phyloP scores from a whole-genome alignment of 1,140 invertebrate genomes.

The Eciton burchellii region DNA sequence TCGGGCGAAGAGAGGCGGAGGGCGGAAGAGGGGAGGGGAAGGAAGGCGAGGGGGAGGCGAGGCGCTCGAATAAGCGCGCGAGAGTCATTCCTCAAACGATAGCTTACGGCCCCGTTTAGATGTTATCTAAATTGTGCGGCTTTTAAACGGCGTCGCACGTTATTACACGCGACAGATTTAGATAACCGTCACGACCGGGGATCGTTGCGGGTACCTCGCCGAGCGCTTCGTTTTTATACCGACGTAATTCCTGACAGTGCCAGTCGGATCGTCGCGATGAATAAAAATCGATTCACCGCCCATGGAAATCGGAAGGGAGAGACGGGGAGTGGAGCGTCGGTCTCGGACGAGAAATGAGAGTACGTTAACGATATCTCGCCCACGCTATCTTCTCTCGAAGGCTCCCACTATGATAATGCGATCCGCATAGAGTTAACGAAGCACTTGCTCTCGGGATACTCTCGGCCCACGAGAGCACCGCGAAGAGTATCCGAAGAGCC shows the following conservation, averaged over 20 bases:
- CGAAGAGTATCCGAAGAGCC: too few species aligned
- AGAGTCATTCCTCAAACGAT: conserved; percentile 52
- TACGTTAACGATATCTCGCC: conserved; percentile 17
- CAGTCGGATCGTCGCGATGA: conserved; percentile 22
- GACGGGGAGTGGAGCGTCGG: not conserved
- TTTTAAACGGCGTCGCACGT: conserved; percentile 46
- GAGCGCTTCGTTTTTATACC: conserved; percentile 39
- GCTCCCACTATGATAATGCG: conserved; percentile 20
- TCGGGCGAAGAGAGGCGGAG: not conserved
- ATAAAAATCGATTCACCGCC: conserved; percentile 45
- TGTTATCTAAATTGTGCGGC: conserved; percentile 48
- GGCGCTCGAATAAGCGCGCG: conserved; percentile 17
- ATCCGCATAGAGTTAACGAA: not conserved
- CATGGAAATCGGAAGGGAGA: conserved; percentile 28
- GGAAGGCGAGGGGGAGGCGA: too few species aligned
- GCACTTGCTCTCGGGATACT: not conserved
- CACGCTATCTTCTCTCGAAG: not conserved
- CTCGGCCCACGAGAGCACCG: not conserved
- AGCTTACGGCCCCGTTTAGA: conserved; percentile 41
- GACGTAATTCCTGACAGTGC: conserved; percentile 40
- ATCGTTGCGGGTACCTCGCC: not conserved
- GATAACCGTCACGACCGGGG: conserved; percentile 10
- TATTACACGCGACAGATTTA: conserved; percentile 63
- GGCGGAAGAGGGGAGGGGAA: too few species aligned
- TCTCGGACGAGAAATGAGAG: not conserved